These are phyloP conservation scores for Plumapathes pennacea DNA, from an alignment of 92 coral and sea anemone genomes.

Conservation along the genomic window DNA sequence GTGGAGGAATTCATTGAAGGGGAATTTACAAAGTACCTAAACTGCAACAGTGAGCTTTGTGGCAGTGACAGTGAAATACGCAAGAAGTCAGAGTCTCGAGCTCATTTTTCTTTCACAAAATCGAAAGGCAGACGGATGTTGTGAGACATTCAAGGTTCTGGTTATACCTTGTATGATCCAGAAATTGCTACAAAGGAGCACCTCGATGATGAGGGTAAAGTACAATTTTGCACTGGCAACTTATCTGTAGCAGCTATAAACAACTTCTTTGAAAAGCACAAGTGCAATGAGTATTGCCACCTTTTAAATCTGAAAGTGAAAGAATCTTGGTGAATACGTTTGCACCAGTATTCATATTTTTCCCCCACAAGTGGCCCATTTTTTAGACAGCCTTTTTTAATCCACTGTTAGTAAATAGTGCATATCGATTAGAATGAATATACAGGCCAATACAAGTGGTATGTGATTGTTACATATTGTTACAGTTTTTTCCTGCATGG, in stretches of 20 bases:
- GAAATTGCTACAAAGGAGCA: constrained; percentile 46
- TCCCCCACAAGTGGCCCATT: no score
- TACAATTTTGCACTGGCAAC: constrained; percentile 56
- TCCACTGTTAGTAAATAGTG: no score
- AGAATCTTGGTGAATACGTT: constrained; percentile 25
- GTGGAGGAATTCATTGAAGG: constrained; percentile 51
- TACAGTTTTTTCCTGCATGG: no score
- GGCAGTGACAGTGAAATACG: constrained; percentile 32
- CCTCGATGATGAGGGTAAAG: constrained; percentile 41
- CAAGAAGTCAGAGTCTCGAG: constrained; percentile 51
- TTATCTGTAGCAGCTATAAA: constrained; percentile 41
- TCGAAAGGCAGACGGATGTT: constrained; percentile 46
- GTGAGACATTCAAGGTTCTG: constrained; percentile 46
- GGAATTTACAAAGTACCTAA: constrained; percentile 37
- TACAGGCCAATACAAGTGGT: no score
- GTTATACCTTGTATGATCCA: constrained; percentile 54
- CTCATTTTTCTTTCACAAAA: constrained; percentile 46
- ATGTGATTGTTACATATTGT: no score
- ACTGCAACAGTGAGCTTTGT: constrained; percentile 62
- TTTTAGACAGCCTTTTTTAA: no score
- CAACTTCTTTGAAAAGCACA: constrained; percentile 32
- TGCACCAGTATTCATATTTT: no score
- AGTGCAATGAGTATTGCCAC: constrained; percentile 41
- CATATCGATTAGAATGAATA: no score
- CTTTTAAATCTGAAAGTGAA: constrained; percentile 39